These are phyloP conservation scores for Ramphastos sulfuratus DNA, from an alignment of 2,113 vertebrate species.

Conservation along the genomic window DNA sequence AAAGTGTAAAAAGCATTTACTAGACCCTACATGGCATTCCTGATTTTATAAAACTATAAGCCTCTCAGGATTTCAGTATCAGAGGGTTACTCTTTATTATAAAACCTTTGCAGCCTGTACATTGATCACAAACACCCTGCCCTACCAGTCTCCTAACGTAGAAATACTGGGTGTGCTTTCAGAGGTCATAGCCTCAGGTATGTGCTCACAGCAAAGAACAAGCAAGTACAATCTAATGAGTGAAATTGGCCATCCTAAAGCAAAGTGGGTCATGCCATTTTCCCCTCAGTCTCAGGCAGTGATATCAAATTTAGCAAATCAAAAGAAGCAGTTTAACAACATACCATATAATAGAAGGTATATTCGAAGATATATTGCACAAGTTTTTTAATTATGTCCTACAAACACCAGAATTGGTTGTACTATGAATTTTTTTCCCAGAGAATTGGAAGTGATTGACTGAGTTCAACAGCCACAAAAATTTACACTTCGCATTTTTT, in stretches of 20 bases:
- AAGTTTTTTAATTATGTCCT: neutral
- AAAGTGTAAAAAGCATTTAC: neutral
- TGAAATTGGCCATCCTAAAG: neutral
- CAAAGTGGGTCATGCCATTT: neutral
- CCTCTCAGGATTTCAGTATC: neutral
- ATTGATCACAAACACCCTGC: neutral
- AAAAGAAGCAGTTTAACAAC: neutral
- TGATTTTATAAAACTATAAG: neutral
- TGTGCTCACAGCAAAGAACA: neutral
- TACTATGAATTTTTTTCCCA: neutral
- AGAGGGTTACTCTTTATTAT: neutral
- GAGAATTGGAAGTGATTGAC: neutral
- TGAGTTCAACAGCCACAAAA: constrained; percentile 6
- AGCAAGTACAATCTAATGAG: neutral
- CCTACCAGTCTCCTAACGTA: neutral
- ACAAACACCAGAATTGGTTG: neutral
- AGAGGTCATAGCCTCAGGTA: neutral
- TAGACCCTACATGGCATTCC: neutral
- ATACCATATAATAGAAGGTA: neutral
- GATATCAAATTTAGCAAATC: neutral
- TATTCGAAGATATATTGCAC: neutral
- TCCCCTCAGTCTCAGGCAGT: neutral
- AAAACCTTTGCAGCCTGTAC: neutral
- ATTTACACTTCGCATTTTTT: constrained; percentile 13
- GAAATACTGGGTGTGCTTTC: neutral